phyloP scores from a whole-genome alignment of 2,888 invertebrate species.

The Melanostoma mellinum region DNA sequence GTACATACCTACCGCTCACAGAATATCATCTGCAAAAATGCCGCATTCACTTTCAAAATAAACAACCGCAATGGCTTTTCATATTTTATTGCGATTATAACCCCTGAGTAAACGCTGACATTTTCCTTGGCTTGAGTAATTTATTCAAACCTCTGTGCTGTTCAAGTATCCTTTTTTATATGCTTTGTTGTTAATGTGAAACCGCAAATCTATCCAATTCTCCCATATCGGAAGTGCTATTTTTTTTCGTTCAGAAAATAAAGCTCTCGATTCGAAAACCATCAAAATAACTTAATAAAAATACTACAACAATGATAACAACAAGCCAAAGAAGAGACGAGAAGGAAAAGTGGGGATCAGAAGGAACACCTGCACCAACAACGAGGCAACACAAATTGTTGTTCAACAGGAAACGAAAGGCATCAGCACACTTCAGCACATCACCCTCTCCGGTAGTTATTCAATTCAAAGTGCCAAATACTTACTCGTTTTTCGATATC shows the following conservation, averaged over 20 bases:
- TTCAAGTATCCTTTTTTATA: neutral
- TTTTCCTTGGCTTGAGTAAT: conserved; percentile 6
- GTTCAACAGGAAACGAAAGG: conserved; percentile 30
- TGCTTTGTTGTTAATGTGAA: conserved; percentile 7
- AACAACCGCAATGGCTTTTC: conserved; percentile 18
- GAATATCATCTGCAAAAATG: conserved; percentile 23
- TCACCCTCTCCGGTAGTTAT: conserved; percentile 18
- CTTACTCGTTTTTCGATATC: neutral
- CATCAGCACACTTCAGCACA: conserved; percentile 7
- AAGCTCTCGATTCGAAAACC: neutral
- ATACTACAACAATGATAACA: neutral
- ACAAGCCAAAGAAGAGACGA: no score
- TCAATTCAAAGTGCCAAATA: conserved; percentile 45
- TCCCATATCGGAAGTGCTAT: no score
- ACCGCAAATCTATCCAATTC: conserved; percentile 8
- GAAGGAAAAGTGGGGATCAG: no score
- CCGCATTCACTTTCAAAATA: conserved; percentile 8
- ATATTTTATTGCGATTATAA: conserved; percentile 9
- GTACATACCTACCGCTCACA: neutral
- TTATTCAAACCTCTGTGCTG: conserved; percentile 11
- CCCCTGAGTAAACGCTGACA: neutral
- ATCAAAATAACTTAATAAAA: conserved; percentile 19
- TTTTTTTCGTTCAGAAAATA: neutral
- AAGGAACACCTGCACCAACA: no score
- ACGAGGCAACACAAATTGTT: neutral